phyloP scores from a whole-genome alignment of 1,140 invertebrate species.

The Trachymyrmex cornetzi region DNA sequence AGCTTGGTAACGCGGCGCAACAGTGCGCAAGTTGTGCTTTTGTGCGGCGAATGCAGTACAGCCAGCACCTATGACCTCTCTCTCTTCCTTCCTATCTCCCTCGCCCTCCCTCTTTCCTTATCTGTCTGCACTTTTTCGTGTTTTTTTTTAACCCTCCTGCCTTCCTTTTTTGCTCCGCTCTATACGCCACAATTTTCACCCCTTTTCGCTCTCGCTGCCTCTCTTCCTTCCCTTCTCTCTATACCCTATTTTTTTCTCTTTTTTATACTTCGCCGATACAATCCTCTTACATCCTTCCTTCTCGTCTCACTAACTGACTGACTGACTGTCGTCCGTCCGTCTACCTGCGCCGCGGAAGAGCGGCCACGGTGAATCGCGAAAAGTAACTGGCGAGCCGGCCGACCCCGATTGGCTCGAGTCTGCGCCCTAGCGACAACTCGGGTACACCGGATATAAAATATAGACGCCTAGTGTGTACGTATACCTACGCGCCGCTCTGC shows the following conservation, averaged over 20 bases:
- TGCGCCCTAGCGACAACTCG: constrained; percentile 80
- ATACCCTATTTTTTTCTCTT: neutral
- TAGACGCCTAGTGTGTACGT: constrained; percentile 75
- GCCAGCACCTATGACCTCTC: constrained; percentile 54
- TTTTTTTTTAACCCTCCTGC: neutral
- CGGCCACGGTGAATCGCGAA: constrained; percentile 82
- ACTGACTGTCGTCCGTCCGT: constrained; percentile 59
- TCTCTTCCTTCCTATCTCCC: neutral
- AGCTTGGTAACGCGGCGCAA: constrained; percentile 75
- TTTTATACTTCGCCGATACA: constrained; percentile 2
- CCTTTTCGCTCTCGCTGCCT: constrained; percentile 20
- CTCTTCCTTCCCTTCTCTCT: neutral
- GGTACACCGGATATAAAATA: constrained; percentile 80
- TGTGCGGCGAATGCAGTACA: constrained; percentile 70
- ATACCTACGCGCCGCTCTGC: constrained; percentile 69
- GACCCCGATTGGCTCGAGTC: constrained; percentile 80
- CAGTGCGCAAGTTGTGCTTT: constrained; percentile 78
- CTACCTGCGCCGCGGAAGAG: constrained; percentile 74
- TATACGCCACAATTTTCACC: constrained; percentile 19
- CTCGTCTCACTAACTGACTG: constrained; percentile 53
- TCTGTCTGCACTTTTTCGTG: constrained; percentile 49
- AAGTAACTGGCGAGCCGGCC: constrained; percentile 81
- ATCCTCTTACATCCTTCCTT: constrained; percentile 45
- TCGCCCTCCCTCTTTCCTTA: neutral
- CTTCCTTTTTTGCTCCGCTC: constrained; percentile 7